Evolutionary conservation across 2,113 vertebrate species (phyloP).

Genomic region (Clinocottus analis): DNA sequence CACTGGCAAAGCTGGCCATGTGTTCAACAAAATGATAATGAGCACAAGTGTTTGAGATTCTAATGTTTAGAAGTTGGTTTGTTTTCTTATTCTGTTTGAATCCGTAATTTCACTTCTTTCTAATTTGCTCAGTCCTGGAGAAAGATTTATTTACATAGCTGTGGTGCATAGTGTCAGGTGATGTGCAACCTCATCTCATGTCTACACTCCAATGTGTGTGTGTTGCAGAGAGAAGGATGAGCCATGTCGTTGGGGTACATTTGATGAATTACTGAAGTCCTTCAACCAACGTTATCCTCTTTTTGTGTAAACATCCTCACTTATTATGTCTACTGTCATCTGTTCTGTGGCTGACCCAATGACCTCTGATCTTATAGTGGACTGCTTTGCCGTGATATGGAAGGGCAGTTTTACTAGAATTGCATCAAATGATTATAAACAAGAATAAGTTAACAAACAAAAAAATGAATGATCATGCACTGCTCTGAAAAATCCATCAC

Average conservation of each 20-base stretch:
- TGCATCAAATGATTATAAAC: background rate
- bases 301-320: background rate
- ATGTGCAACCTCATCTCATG: background rate
- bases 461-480: background rate
- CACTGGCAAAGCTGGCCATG: slow-evolving; percentile 15
- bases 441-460: background rate
- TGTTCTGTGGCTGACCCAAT: slow-evolving; percentile 6
- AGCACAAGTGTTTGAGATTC: background rate
- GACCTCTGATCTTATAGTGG: background rate
- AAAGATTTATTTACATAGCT: background rate
- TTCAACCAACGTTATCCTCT: slow-evolving; percentile 2
- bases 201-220: too few species aligned
- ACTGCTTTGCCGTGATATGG: too few species aligned
- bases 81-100: background rate
- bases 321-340: background rate
- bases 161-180: background rate
- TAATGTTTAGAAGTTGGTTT: background rate
- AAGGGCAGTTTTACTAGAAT: background rate
- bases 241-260: slow-evolving; percentile 1
- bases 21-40: slow-evolving; percentile 11
- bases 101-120: background rate
- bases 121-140: background rate
- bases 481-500: background rate
- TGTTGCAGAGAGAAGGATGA: background rate
- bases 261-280: slow-evolving; percentile 29